Evolutionary conservation across 2,888 invertebrate genomes (phyloP).

Genomic region (Coelinius sp.): DNA sequence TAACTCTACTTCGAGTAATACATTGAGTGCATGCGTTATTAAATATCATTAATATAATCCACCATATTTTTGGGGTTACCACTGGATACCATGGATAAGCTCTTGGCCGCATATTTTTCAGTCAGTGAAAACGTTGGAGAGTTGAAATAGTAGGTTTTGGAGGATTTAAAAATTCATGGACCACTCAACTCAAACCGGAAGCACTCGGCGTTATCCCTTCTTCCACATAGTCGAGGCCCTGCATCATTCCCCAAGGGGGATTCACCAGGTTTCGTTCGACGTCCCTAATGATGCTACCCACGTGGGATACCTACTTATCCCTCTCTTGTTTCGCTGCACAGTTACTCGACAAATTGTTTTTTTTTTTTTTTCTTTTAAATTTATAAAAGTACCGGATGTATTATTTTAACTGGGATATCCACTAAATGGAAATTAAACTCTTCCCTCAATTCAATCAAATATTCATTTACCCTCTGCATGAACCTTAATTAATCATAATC

Average conservation of each 20-base stretch:
- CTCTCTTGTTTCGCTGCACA: constrained; percentile 1
- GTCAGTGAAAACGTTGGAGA: not conserved
- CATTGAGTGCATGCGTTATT: not conserved
- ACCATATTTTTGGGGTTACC: not conserved
- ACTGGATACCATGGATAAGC: not conserved
- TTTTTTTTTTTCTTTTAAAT: not conserved
- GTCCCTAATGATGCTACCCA: constrained; percentile 47
- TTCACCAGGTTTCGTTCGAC: constrained; percentile 24
- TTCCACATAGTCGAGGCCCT: constrained; percentile 32
- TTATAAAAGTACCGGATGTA: not conserved
- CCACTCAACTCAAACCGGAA: constrained; percentile 64
- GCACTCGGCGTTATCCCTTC: constrained; percentile 57
- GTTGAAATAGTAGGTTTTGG: constrained; percentile 24
- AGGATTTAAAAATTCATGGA: constrained; percentile 64
- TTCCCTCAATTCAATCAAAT: not conserved
- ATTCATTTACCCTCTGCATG: not conserved
- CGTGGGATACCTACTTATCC: constrained; percentile 44
- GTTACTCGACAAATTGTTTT: constrained; percentile 4
- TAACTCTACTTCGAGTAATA: not conserved
- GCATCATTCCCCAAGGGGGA: constrained; percentile 25
- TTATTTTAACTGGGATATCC: not conserved
- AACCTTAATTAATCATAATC: not conserved
- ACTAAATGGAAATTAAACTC: not conserved
- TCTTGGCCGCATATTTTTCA: constrained; percentile 9
- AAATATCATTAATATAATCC: not conserved